Evolutionary conservation across 2,888 invertebrate species (phyloP).

Genomic region (Aelia acuminata): DNA sequence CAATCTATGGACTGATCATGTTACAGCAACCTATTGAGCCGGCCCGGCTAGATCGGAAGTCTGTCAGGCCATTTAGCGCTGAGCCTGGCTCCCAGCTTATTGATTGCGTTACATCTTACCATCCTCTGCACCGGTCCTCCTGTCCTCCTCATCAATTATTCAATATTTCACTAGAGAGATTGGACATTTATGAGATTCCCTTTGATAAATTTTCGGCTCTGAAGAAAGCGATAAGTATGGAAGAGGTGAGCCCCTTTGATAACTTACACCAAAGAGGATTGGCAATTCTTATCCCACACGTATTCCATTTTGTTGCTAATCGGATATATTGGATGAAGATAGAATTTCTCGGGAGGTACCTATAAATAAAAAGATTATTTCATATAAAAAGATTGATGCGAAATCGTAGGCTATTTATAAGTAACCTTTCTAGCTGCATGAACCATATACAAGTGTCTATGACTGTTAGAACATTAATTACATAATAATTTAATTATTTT

Average conservation of each 20-base stretch:
- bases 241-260: background rate
- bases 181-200: constrained; percentile 18
- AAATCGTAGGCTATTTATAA: no score
- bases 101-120: background rate
- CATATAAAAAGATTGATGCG: background rate
- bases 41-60: background rate
- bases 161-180: background rate
- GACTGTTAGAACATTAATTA: no score
- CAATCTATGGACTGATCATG: background rate
- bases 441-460: no score
- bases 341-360: background rate
- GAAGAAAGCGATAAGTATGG: background rate
- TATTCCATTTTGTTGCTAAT: background rate
- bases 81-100: background rate
- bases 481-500: no score
- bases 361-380: background rate
- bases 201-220: background rate
- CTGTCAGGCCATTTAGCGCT: background rate
- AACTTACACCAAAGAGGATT: background rate
- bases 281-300: background rate
- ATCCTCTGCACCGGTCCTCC: background rate
- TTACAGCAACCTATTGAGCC: background rate
- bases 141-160: background rate
- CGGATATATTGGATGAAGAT: background rate
- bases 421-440: no score